These are phyloP conservation scores for Mizuhopecten yessoensis DNA, from an alignment of 1,140 invertebrate species.

Conservation along the genomic window DNA sequence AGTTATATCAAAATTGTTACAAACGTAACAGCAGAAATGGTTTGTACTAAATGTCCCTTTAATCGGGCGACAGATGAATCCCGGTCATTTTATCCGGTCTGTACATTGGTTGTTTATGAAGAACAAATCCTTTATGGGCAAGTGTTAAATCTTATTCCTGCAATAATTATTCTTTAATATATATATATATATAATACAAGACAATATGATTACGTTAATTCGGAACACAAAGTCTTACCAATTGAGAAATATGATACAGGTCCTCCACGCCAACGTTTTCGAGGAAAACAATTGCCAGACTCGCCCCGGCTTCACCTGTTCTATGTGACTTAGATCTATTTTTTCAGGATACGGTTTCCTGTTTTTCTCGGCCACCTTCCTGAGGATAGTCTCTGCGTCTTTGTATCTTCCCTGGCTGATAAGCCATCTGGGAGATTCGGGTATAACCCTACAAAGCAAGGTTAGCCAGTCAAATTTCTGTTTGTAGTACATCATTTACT, in stretches of 20 bases:
- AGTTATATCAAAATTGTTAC: too few species aligned
- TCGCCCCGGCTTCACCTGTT: slow-evolving; percentile 22
- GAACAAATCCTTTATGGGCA: too few species aligned
- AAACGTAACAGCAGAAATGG: too few species aligned
- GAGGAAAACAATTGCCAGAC: slow-evolving; percentile 65
- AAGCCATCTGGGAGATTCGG: slow-evolving; percentile 80
- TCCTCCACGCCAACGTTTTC: slow-evolving; percentile 56
- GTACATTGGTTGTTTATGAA: too few species aligned
- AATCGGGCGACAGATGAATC: too few species aligned
- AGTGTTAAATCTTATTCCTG: too few species aligned
- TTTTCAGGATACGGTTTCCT: slow-evolving; percentile 64
- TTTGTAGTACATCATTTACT: too few species aligned
- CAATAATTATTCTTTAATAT: too few species aligned
- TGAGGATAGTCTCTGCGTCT: slow-evolving; percentile 74
- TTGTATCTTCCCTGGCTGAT: slow-evolving; percentile 68
- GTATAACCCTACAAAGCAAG: slow-evolving; percentile 71
- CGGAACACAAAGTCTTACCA: slow-evolving; percentile 61
- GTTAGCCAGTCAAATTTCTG: neutral
- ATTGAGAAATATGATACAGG: slow-evolving; percentile 63
- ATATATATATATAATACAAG: too few species aligned
- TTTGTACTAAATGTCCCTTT: too few species aligned
- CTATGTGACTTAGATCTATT: slow-evolving; percentile 41
- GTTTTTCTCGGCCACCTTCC: slow-evolving; percentile 73
- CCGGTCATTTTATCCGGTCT: too few species aligned
- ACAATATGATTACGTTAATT: too few species aligned